Evolutionary conservation across 2,797 vertebrate genomes (phyloP).

Genomic region (Rhinatrema bivittatum): DNA sequence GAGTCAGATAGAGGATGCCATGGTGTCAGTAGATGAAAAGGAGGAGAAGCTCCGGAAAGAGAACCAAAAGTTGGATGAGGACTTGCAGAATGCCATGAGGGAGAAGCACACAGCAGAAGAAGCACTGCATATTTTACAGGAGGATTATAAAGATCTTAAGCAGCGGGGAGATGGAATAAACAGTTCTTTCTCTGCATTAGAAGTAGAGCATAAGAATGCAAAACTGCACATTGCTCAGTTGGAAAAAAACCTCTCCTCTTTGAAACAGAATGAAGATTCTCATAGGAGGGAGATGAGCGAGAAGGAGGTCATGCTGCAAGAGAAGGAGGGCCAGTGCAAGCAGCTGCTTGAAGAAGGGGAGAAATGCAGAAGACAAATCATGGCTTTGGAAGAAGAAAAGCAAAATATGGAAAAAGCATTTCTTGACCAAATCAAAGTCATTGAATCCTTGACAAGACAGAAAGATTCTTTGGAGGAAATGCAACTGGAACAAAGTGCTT

Average conservation of each 20-base stretch:
- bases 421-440: constrained; percentile 42
- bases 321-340: constrained; percentile 46
- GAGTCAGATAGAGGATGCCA: constrained; percentile 40
- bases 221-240: constrained; percentile 58
- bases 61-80: constrained; percentile 64
- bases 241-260: constrained; percentile 58
- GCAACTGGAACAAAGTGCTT: constrained; percentile 16
- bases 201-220: constrained; percentile 63
- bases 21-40: constrained; percentile 52
- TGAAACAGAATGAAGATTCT: constrained; percentile 56
- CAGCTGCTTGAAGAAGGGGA: constrained; percentile 55
- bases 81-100: constrained; percentile 50
- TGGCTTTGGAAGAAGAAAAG: constrained; percentile 55
- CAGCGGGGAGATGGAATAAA: constrained; percentile 63
- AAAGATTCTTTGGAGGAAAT: constrained; percentile 49
- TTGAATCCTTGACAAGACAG: constrained; percentile 57
- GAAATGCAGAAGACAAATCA: constrained; percentile 43
- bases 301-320: constrained; percentile 50
- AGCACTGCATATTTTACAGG: constrained; percentile 49
- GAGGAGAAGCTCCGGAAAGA: constrained; percentile 58
- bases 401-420: constrained; percentile 49
- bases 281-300: constrained; percentile 58
- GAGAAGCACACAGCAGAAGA: constrained; percentile 57
- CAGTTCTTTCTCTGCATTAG: constrained; percentile 54
- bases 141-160: constrained; percentile 66